These are phyloP conservation scores for Drosophila paulistorum DNA, from an alignment of 1,140 invertebrate genomes.

Conservation along the genomic window DNA sequence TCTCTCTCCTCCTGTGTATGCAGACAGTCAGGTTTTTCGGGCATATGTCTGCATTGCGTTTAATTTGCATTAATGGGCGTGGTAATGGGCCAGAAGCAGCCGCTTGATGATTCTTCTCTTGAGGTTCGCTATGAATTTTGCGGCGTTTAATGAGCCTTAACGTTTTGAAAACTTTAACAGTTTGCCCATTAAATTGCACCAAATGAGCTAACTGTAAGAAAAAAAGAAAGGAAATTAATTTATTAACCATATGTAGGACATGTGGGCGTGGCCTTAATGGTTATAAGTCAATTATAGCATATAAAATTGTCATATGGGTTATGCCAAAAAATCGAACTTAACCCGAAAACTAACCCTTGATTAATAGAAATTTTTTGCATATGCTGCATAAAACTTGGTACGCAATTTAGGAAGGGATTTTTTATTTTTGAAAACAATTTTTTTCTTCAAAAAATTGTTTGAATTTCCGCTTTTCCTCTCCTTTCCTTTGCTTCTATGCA, in stretches of 20 bases:
- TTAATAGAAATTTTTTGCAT: not conserved
- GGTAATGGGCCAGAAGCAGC: slow-evolving; percentile 59
- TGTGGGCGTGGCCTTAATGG: slow-evolving; percentile 47
- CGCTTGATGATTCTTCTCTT: slow-evolving; percentile 22
- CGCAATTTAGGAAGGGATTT: not conserved
- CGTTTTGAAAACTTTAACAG: slow-evolving; percentile 50
- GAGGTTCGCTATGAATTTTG: slow-evolving; percentile 21
- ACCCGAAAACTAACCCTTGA: not conserved
- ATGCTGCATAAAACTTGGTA: not conserved
- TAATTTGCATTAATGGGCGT: slow-evolving; percentile 83
- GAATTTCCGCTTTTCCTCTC: too few relatives aligned
- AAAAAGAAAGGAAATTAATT: slow-evolving; percentile 48
- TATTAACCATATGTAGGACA: not conserved
- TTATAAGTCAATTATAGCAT: slow-evolving; percentile 53
- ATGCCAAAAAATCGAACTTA: not conserved
- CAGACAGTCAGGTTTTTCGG: slow-evolving; percentile 34
- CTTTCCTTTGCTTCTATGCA: too few relatives aligned
- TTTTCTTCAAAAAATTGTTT: too few relatives aligned
- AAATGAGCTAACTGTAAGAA: slow-evolving; percentile 44
- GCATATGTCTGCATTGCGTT: slow-evolving; percentile 80
- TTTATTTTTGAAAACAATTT: too few relatives aligned
- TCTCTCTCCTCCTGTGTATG: not conserved
- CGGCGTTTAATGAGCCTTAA: slow-evolving; percentile 64
- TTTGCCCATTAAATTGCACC: slow-evolving; percentile 13
- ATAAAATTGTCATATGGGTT: slow-evolving; percentile 24